Conservation (phyloP, 2,888 invertebrate genomes). For the Platycheirus albimanus region DNA sequence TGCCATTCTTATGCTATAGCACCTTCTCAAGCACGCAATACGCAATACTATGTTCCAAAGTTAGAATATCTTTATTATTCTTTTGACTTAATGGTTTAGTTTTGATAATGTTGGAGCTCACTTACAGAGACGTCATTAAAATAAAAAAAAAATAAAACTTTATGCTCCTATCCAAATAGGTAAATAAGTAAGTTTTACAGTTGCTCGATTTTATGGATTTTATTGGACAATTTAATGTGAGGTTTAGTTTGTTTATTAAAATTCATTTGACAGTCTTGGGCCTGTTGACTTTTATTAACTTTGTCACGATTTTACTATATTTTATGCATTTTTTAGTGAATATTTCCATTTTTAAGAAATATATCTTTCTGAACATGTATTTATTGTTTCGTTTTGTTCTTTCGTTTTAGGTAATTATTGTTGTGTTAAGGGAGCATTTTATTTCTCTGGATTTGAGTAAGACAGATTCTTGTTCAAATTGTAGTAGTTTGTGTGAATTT, state of each 20-base stretch:
- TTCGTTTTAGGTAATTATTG: conserved; percentile 53
- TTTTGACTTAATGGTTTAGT: conserved; percentile 26
- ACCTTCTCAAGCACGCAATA: background rate
- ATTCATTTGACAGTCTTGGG: conserved; percentile 13
- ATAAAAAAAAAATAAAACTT: too few species aligned
- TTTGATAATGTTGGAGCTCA: conserved; percentile 29
- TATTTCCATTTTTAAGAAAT: conserved; percentile 8
- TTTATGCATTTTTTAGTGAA: conserved; percentile 64
- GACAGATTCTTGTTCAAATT: conserved; percentile 18
- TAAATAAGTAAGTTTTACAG: conserved; percentile 46
- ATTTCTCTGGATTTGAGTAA: conserved; percentile 26
- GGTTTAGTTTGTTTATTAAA: conserved; percentile 28
- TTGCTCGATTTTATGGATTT: conserved; percentile 31
- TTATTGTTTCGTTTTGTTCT: conserved; percentile 14
- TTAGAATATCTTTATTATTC: conserved; percentile 35
- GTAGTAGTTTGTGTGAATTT: background rate
- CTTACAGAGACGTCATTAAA: conserved; percentile 32
- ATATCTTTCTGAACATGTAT: background rate
- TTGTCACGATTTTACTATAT: conserved; percentile 67
- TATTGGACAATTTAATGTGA: conserved; percentile 38
- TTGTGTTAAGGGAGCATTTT: background rate
- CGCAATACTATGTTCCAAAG: conserved; percentile 20
- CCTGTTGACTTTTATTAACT: conserved; percentile 43
- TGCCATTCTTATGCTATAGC: too few species aligned
- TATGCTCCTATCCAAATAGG: conserved; percentile 1